Conservation (phyloP, 2,888 invertebrate species). For the Deroplatys truncata region DNA sequence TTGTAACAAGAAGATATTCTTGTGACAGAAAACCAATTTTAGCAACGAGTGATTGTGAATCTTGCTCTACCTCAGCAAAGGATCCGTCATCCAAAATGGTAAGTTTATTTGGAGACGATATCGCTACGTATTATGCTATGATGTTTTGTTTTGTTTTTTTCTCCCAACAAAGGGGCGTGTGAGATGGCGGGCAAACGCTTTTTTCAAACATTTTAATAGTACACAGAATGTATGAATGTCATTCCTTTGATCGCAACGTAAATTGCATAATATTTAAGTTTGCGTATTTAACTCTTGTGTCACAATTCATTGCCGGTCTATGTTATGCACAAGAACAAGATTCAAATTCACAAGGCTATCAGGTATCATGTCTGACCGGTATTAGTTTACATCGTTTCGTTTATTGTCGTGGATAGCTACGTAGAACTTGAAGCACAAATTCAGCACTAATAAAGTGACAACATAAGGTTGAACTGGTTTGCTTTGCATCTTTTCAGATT, state of each 20-base stretch:
- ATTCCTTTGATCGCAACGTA: background rate
- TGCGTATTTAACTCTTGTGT: background rate
- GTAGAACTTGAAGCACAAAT: too few relatives aligned
- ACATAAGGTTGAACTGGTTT: background rate
- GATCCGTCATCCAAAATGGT: background rate
- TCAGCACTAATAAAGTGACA: background rate
- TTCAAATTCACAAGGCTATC: background rate
- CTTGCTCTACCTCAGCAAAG: background rate
- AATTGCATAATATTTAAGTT: background rate
- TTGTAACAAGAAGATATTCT: background rate
- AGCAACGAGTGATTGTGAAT: background rate
- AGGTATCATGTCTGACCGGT: background rate
- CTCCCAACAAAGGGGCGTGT: background rate
- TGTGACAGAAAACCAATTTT: background rate
- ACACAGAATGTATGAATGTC: background rate
- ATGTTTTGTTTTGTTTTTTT: background rate
- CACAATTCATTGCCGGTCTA: background rate
- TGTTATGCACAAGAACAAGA: background rate
- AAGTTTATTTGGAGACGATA: background rate
- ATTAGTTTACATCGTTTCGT: background rate
- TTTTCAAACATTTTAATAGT: background rate
- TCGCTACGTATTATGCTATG: background rate
- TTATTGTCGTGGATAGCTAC: background rate
- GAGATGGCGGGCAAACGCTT: conserved; percentile 1
- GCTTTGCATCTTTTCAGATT: background rate